Conservation (phyloP, 92 coral and sea anemone genomes). For the Umimayanthus chanpuru region DNA sequence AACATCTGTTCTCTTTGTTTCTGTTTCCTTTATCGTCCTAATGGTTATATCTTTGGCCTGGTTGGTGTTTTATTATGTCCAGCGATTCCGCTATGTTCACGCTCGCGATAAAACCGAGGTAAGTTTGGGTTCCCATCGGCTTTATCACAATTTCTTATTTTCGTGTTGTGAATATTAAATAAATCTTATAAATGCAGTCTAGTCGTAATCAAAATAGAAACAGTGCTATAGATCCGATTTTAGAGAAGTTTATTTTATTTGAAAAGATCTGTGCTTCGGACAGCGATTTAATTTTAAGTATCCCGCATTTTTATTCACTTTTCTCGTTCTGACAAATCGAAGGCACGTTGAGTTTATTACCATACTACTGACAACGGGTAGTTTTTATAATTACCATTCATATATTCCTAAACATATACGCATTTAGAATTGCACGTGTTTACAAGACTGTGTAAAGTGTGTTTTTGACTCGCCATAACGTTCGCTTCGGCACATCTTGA, state of each 20-base stretch:
- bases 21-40: constrained; percentile 93
- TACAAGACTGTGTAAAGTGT: not conserved
- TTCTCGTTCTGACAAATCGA: no score
- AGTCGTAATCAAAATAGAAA: no score
- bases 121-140: constrained; percentile 9
- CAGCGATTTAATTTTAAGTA: no score
- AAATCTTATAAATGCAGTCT: no score
- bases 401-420: not conserved
- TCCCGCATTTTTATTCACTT: not conserved
- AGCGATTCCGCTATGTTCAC: constrained; percentile 93
- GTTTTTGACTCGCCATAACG: not conserved
- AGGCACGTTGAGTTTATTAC: no score
- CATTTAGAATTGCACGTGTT: not conserved
- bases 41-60: constrained; percentile 99
- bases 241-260: not conserved
- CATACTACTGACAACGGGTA: not conserved
- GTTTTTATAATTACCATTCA: constrained; percentile 10
- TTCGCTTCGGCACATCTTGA: not conserved
- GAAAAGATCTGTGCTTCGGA: not conserved
- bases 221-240: not conserved
- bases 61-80: constrained; percentile 96
- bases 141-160: no score
- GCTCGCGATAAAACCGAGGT: constrained; percentile 99
- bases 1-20: constrained; percentile 93
- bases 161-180: no score